Evolutionary conservation across 1,140 invertebrate species (phyloP).

Genomic region (Subanguina moxae): DNA sequence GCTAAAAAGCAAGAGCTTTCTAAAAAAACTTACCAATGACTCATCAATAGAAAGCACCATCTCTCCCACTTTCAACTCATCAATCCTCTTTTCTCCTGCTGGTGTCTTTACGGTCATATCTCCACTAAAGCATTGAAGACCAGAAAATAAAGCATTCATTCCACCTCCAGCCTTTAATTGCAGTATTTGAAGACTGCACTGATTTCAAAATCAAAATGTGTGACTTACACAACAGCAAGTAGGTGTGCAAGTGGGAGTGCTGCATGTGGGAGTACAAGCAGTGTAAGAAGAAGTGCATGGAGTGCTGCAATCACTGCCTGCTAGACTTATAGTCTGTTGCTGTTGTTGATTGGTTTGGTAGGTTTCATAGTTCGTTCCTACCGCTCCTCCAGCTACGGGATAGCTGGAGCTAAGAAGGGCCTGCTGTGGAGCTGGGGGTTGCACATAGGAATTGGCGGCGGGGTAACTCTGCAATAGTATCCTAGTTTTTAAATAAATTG

Average conservation of each 20-base stretch:
- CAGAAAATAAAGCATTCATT: constrained; percentile 4
- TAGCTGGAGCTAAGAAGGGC: not conserved
- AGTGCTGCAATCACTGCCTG: not conserved
- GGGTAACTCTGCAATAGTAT: not conserved
- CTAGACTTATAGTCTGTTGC: not conserved
- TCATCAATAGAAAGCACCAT: constrained; percentile 44
- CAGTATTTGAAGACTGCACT: too few species aligned
- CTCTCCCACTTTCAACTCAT: constrained; percentile 38
- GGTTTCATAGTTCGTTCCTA: not conserved
- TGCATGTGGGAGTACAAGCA: not conserved
- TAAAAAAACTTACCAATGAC: constrained; percentile 12
- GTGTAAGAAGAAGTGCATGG: not conserved
- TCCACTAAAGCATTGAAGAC: constrained; percentile 44
- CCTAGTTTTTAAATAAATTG: too few species aligned
- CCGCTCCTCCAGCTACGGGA: not conserved
- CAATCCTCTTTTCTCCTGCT: constrained; percentile 37
- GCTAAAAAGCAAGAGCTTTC: not conserved
- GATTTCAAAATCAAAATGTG: too few species aligned
- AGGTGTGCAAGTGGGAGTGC: not conserved
- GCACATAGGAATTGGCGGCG: constrained; percentile 13
- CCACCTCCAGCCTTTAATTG: not conserved
- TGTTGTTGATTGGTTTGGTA: constrained; percentile 1
- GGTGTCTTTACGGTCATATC: constrained; percentile 40
- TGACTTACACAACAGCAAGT: constrained; percentile 1
- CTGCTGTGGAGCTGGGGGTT: constrained; percentile 1